phyloP scores from a whole-genome alignment of 2,113 vertebrate species.

The Scolopax mira region DNA sequence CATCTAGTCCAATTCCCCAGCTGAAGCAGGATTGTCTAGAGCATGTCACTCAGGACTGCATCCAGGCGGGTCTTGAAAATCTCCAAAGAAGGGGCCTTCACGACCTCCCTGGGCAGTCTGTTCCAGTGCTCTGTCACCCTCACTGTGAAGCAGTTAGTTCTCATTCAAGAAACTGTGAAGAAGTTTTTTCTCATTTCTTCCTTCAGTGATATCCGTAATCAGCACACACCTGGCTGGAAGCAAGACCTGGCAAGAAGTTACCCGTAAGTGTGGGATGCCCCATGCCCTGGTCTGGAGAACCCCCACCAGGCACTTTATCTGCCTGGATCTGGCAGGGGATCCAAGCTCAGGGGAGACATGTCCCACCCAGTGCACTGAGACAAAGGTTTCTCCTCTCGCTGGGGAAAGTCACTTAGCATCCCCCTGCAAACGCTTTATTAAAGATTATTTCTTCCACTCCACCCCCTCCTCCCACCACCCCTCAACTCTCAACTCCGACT shows the following conservation, averaged over 20 bases:
- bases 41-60: too few relatives aligned
- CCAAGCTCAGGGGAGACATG: neutral
- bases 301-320: neutral
- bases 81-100: too few relatives aligned
- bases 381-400: neutral
- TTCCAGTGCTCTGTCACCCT: too few relatives aligned
- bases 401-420: neutral
- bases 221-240: neutral
- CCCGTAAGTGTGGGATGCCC: neutral
- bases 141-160: too few relatives aligned
- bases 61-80: too few relatives aligned
- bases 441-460: slow-evolving; percentile 48
- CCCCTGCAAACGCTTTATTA: slow-evolving; percentile 5
- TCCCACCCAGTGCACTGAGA: rapidly evolving
- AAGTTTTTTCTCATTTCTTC: too few relatives aligned
- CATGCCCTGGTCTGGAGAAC: neutral
- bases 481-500: neutral
- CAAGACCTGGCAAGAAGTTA: neutral
- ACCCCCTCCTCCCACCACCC: neutral
- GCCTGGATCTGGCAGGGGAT: neutral
- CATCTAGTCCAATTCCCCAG: too few relatives aligned
- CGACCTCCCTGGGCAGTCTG: too few relatives aligned
- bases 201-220: neutral
- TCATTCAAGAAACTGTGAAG: too few relatives aligned
- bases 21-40: too few relatives aligned